Percentiles rank a stretch among this genome's conserved stretches.
Conservation (phyloP, 2,888 invertebrate species). For the Diaphora mendica region DNA sequence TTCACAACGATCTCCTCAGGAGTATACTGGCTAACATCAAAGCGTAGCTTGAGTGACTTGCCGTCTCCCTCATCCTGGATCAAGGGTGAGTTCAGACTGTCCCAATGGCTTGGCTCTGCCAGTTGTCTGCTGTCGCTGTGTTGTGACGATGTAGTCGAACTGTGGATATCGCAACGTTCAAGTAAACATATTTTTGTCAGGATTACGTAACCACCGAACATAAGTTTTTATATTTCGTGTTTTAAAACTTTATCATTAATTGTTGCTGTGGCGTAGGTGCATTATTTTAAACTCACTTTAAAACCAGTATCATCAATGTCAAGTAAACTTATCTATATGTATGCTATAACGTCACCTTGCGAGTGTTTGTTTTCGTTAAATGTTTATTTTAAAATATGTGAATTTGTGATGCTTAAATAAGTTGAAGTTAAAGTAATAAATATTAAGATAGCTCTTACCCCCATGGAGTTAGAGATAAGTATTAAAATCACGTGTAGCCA, state of each 20-base stretch:
- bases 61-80: slow-evolving; percentile 97
- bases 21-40: slow-evolving; percentile 98
- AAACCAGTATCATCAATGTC: slow-evolving; percentile 9
- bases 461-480: no score
- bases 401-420: background rate
- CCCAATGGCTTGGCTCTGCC: slow-evolving; percentile 90
- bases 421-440: background rate
- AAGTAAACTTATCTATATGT: slow-evolving; percentile 2
- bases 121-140: slow-evolving; percentile 88
- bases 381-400: background rate
- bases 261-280: background rate
- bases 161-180: slow-evolving; percentile 67
- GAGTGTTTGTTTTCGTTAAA: background rate
- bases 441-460: background rate
- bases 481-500: no score
- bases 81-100: slow-evolving; percentile 96
- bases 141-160: slow-evolving; percentile 88
- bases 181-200: slow-evolving; percentile 24
- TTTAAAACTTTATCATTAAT: background rate
- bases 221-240: slow-evolving; percentile 6
- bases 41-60: slow-evolving; percentile 97
- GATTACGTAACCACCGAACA: slow-evolving; percentile 12
- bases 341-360: background rate
- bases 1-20: slow-evolving; percentile 99
- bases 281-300: background rate